Evolutionary conservation across 2,888 invertebrate species (phyloP), one percentile per base, ranked within the genome.

Genomic region (Ischnura elegans): DNA sequence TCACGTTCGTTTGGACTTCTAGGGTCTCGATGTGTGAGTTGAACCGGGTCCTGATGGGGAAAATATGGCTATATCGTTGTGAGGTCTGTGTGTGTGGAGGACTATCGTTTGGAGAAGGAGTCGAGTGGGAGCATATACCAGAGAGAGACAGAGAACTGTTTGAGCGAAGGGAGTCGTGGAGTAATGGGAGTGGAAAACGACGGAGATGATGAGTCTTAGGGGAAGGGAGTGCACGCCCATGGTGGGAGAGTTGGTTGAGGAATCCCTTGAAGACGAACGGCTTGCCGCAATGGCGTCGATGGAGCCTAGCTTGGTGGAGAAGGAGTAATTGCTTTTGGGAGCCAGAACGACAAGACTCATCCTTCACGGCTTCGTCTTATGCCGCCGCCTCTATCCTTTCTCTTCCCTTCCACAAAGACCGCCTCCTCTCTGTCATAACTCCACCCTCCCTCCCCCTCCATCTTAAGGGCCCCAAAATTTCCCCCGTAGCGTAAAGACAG

Each of bases 261-360:
- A 29, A 0, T 36, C 76, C 76, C 36, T 25, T n/a, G 86, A 86
- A 86, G 86, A 86, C 51, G 42, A 87, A 87, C 87, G 87, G 55
- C 87, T 87, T 51, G 87, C 55, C 55, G 42, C 55, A 87, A 36
- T 42, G 25, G 87, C 55, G 42, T 47, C 76, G 36, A 76, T 76
- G 76, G 76, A 51, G 47, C 51, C 55, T 51, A 55, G 61, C 87
- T 55, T 25, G 55, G 87, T 51, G 87, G 55, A 55, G 87, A n/a
- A 87, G 51, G 51, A 87, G 87, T 87, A 87, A 87, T 87, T 87
- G 87, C 87, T 87, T 51, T 55, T 36, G 55, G 87, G 51, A 76
- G 55, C 55, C 36, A 36, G 51, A 87, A 51, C 51, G 87, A 87
- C 87, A 55, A 55, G 87, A 51, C 51, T 87, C 51, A 55, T 87